phyloP scores from a whole-genome alignment of 2,888 invertebrate species.

The Caenorhabditis sp. region DNA sequence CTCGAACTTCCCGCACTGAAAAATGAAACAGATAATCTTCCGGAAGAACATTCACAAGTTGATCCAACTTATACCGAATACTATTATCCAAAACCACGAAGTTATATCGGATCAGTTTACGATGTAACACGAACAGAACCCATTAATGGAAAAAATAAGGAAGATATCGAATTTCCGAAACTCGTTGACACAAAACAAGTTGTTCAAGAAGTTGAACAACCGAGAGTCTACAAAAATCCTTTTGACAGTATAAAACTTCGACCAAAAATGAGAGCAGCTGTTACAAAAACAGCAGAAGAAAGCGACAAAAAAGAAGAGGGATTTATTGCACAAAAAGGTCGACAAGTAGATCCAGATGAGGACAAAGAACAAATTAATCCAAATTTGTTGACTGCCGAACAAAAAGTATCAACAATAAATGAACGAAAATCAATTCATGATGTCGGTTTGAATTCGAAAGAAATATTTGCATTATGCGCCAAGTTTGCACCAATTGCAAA shows the following conservation, averaged over 20 bases:
- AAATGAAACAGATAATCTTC: constrained; percentile 32
- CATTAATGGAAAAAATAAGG: constrained; percentile 16
- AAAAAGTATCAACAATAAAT: constrained; percentile 28
- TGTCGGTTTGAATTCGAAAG: constrained; percentile 42
- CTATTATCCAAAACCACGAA: constrained; percentile 39
- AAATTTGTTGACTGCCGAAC: constrained; percentile 21
- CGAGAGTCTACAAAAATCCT: constrained; percentile 21
- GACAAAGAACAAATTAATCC: constrained; percentile 7
- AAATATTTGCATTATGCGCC: constrained; percentile 49
- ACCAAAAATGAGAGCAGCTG: constrained; percentile 10
- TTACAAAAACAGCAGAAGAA: constrained; percentile 14
- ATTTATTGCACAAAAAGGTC: constrained; percentile 40
- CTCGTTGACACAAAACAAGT: constrained; percentile 1
- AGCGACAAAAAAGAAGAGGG: constrained; percentile 22
- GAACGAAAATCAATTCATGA: constrained; percentile 38
- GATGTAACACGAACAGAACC: constrained; percentile 9
- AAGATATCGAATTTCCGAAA: constrained; percentile 28
- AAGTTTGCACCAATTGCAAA: constrained; percentile 56
- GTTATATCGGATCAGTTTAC: constrained; percentile 29
- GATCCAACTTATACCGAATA: constrained; percentile 44
- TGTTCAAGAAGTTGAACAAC: background rate
- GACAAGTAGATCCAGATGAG: constrained; percentile 39
- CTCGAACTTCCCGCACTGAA: constrained; percentile 51
- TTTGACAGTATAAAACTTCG: constrained; percentile 28
- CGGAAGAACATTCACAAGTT: constrained; percentile 34